phyloP scores from a whole-genome alignment of 1,140 invertebrate genomes.

The Tetragnatha versicolor region DNA sequence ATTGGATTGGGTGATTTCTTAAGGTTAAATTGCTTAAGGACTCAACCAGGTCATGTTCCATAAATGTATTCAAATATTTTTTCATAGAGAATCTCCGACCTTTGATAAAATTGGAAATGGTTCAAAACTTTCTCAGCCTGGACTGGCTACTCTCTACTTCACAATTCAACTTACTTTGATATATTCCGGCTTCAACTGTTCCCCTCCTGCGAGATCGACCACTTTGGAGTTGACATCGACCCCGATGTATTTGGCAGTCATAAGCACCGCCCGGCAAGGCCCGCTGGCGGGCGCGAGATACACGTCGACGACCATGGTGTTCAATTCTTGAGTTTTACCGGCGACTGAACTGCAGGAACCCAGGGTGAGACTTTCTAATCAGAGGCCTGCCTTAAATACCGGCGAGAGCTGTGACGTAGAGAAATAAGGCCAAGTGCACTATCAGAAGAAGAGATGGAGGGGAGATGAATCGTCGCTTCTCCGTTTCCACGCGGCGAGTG shows the following conservation, averaged over 20 bases:
- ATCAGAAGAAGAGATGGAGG: neutral
- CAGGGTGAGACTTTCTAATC: constrained; percentile 8
- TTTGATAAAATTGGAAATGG: neutral
- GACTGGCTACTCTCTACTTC: neutral
- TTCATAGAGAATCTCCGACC: neutral
- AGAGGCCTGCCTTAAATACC: neutral
- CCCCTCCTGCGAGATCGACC: constrained; percentile 73
- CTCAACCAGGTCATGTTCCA: neutral
- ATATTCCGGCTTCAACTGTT: constrained; percentile 76
- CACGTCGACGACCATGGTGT: constrained; percentile 56
- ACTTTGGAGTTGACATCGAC: constrained; percentile 75
- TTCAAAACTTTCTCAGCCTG: neutral
- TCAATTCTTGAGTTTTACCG: constrained; percentile 42
- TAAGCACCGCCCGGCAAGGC: constrained; percentile 56
- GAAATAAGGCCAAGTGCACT: neutral
- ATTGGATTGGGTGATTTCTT: no score
- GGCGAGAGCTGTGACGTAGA: neutral
- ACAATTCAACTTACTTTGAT: constrained; percentile 69
- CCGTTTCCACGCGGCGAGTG: no score
- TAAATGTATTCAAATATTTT: neutral
- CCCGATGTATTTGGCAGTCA: constrained; percentile 70
- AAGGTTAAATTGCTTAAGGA: neutral
- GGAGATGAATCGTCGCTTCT: no score
- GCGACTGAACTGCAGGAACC: constrained; percentile 42
- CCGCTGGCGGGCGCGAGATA: constrained; percentile 51